Evolutionary conservation across 2,888 invertebrate species (phyloP), one percentile per base, ranked within the genome.

Genomic region (Pinctada fucata): DNA sequence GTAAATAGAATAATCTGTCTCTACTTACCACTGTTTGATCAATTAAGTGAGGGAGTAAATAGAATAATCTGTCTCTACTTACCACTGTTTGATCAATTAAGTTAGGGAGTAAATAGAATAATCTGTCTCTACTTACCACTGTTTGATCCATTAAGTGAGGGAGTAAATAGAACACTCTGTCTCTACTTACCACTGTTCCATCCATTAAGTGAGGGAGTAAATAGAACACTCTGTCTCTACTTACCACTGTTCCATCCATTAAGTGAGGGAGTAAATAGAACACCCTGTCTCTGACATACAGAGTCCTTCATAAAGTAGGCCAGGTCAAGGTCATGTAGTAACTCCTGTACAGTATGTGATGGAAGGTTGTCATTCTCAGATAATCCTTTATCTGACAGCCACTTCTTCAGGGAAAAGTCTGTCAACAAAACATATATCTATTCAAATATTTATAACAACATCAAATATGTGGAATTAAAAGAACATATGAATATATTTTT

Each of bases 241-340:
- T 76, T 65, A 72, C 76, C 71, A 51, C 65, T 72, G 13, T 76
- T 74, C 78, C 78, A 78, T 64, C 78, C 70, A 16, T 64, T 47
- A 3, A 50, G 49, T 45, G 49, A 65, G 2, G 78, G 78, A 3
- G 58, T 8, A 45, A 74, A 64, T n/a, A 47, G 65, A 13, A 76
- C 16, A 52, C 69, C 50, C 58, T 65, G 63, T 51, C 70, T 58
- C 31, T 74, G 68, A 74, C 79, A 79, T n/a, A 65, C 63, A 8
- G 47, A 50, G 31, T 47, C 48, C 50, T 49, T 67, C 2, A 74
- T 8, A 76, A 70, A 79, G n/a, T 72, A 72, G 47, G 76, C 74
- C 4, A 79, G 69, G 3, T 75, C 79, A 31, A 79, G 69, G 45
- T 74, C 74, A 67, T 79, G 79, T 8, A 74, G 45, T 49, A 79